Evolutionary conservation across 2,888 invertebrate species (phyloP).

Genomic region (Drosophila putrida): DNA sequence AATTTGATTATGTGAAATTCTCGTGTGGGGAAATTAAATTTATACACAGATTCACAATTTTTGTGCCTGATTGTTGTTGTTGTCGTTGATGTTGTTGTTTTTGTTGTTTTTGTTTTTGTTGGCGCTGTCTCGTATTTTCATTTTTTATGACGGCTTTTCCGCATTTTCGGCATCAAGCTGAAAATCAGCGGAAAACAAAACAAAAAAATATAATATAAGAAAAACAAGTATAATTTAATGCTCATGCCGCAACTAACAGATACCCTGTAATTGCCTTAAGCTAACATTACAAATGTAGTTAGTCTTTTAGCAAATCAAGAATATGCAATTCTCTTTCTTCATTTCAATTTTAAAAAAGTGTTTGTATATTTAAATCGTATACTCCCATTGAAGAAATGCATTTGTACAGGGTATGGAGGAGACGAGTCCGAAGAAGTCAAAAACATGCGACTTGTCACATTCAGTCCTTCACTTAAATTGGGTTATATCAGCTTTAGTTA

Average conservation of each 20-base stretch:
- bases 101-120: slow-evolving; percentile 37
- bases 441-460: slow-evolving; percentile 55
- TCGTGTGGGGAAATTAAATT: slow-evolving; percentile 73
- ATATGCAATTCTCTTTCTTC: too few relatives aligned
- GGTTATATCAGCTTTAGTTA: slow-evolving; percentile 25
- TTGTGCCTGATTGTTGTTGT: slow-evolving; percentile 35
- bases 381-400: neutral
- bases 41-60: slow-evolving; percentile 74
- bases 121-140: slow-evolving; percentile 54
- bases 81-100: too few relatives aligned
- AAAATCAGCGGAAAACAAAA: slow-evolving; percentile 37
- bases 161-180: slow-evolving; percentile 66
- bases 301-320: too few relatives aligned
- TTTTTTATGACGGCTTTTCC: slow-evolving; percentile 74
- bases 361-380: too few relatives aligned
- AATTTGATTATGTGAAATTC: slow-evolving; percentile 80
- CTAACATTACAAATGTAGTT: neutral
- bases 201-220: slow-evolving; percentile 12
- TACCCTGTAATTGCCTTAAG: slow-evolving; percentile 10
- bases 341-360: too few relatives aligned
- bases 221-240: neutral
- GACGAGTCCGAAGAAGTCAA: slow-evolving; percentile 21
- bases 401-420: slow-evolving; percentile 27
- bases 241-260: neutral
- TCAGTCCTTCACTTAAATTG: slow-evolving; percentile 37